Evolutionary conservation across 2,113 vertebrate species (phyloP), one percentile per base, ranked within the genome.

Genomic region (Forbesichthys papilliferus): DNA sequence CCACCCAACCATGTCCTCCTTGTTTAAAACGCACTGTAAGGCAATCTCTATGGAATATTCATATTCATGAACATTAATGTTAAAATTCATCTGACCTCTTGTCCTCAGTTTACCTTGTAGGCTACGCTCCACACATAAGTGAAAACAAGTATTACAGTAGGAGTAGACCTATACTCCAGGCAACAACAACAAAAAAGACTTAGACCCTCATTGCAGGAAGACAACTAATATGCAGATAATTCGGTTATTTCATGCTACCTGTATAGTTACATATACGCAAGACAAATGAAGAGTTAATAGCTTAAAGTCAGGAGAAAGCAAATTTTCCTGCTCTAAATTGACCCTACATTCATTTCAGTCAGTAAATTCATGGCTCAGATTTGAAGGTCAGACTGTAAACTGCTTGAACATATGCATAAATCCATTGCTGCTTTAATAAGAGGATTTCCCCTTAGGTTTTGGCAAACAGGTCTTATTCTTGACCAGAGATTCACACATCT

Each of bases 321-420:
- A 85, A 75, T 71, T 65, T 61, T 77, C 81, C 77, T 78, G 85
- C 83, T 83, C 84, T 77, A 78, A 87, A 88, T 82, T 77, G 81
- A 88, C 86, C 79, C 79, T 83, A 91, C 88, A 91, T 89, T 90
- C 88, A 90, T 82, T 86, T 89, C 86, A 90, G 86, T 91, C 83
- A 89, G 84, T 79, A 81, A 79, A 84, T 80, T 87, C 88, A 90
- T 90, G 88, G 90, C 90, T 91, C 90, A 91, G 88, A 88, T 89
- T 90, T 87, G 79, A 89, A 87, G 85, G 83, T 90, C 84, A 86
- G 84, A 88, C 80, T 88, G 90, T 89, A 89, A 88, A 90, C 87
- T 79, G 85, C 77, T 86, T 78, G 67, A 87, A 91, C 75, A 74
- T 80, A 86, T 90, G 90, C 90, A 91, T 91, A 85, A 90, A 88